Conservation (phyloP, 2,113 vertebrate species). For the Halichoerus grypus region DNA sequence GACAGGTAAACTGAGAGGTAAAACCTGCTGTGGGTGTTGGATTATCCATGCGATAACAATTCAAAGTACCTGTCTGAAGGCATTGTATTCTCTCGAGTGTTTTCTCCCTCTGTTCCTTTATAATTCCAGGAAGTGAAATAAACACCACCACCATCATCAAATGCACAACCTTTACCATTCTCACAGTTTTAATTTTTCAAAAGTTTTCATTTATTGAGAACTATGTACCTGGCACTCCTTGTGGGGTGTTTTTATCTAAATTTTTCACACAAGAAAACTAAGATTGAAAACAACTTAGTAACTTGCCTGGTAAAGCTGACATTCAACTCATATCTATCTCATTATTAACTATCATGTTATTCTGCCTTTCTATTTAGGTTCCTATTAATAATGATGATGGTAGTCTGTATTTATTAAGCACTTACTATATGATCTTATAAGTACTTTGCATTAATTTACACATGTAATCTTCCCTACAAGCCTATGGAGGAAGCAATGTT, state of each 20-base stretch:
- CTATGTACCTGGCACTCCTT: background rate
- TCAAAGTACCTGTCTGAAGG: background rate
- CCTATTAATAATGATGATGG: background rate
- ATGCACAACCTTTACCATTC: background rate
- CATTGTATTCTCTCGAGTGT: background rate
- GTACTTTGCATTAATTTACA: background rate
- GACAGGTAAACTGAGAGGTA: background rate
- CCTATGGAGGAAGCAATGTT: background rate
- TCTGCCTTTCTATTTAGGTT: background rate
- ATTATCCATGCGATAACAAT: background rate
- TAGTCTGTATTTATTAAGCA: background rate
- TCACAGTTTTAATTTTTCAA: background rate
- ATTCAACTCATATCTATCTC: background rate
- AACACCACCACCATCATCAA: background rate
- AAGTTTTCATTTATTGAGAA: background rate
- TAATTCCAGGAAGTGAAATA: background rate
- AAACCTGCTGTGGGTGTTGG: background rate
- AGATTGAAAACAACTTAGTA: background rate
- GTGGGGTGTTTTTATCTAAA: background rate
- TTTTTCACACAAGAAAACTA: background rate
- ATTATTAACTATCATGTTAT: background rate
- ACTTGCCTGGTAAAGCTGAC: background rate
- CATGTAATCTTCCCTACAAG: background rate
- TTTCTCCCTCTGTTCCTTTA: background rate
- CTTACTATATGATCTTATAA: background rate